Percentiles rank a stretch among this genome's conserved stretches.
Evolutionary conservation across 2,797 vertebrate genomes (phyloP).

Genomic region (Hydrolagus colliei): DNA sequence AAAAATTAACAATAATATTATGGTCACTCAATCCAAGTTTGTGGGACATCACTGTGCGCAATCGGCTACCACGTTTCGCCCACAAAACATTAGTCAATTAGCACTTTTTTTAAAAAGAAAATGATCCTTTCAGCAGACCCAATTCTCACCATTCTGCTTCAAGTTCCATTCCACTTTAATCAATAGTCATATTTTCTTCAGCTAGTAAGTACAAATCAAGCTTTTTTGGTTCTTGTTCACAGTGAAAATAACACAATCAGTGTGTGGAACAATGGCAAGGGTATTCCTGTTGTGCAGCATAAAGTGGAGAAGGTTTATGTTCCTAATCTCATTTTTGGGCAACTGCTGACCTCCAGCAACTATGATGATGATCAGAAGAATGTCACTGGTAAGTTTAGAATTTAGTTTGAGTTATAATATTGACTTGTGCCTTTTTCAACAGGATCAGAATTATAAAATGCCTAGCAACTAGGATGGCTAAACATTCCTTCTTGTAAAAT

Average conservation of each 20-base stretch:
- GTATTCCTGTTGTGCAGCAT: conserved; percentile 93
- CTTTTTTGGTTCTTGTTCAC: conserved; percentile 28
- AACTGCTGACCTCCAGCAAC: conserved; percentile 95
- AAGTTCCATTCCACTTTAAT: too few species aligned
- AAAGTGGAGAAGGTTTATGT: conserved; percentile 95
- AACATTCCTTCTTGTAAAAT: too few species aligned
- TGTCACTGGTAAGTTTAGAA: conserved; percentile 74
- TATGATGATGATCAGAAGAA: conserved; percentile 93
- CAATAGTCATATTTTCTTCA: too few species aligned
- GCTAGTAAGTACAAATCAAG: too few species aligned
- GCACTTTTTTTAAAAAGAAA: too few species aligned
- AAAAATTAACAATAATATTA: too few species aligned
- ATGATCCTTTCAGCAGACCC: too few species aligned
- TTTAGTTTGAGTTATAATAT: not conserved
- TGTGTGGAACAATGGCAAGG: conserved; percentile 96
- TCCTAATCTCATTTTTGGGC: conserved; percentile 93
- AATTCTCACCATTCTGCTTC: too few species aligned
- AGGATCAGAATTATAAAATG: not conserved
- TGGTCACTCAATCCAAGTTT: too few species aligned
- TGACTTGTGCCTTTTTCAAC: not conserved
- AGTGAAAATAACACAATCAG: conserved; percentile 92
- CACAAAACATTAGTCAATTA: too few species aligned
- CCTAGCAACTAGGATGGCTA: not conserved
- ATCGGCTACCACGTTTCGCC: too few species aligned
- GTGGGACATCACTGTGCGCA: too few species aligned